Evolutionary conservation across 1,140 invertebrate species (phyloP), one percentile per base, ranked within the genome.

Genomic region (Euwallacea fornicatus): DNA sequence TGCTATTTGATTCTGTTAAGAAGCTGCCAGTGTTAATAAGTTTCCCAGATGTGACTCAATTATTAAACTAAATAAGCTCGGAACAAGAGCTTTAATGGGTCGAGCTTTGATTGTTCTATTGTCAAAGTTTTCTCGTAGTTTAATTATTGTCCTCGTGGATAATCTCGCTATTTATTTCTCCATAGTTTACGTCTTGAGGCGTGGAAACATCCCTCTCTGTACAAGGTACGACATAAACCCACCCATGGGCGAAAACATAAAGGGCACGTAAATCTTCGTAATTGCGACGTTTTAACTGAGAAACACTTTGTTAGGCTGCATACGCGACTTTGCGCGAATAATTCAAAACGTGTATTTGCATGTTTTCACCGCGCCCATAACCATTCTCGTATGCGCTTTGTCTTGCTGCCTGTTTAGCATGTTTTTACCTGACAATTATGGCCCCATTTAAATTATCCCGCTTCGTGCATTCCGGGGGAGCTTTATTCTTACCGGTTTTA

Each of bases 221-320:
- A 33, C 21, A 33, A 33, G 21, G 21, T 33, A 33, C 21, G 21
- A 33, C 21, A 21, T 15, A 58, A 58, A 58, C n/a, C 55, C 16
- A 58, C 55, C 55, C 55, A 58, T 58, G 55, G 21, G 55, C 21
- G 21, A 16, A 58, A 33, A 16, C 21, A 58, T 41, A 58, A 33
- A 58, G 21, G 13, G n/a, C 9, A 50, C 21, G 13, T 58, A 58
- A 58, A 58, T 58, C 55, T 58, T 58, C 55, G 21, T 58, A 58
- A 58, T 58, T 58, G 21, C 55, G 55, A 58, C 55, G 55, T 15
- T 58, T 58, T 58, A 58, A 58, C 55, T 58, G n/a, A 58, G 55
- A 58, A 58, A 33, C 55, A 58, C 21, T 15, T 41, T 58, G 55
- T 58, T 58, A 50, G 46, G 9, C 21, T 58, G 55, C 55, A 58